Evolutionary conservation across 2,797 vertebrate genomes (phyloP).

Genomic region (Sebastiscus albofasciatus): DNA sequence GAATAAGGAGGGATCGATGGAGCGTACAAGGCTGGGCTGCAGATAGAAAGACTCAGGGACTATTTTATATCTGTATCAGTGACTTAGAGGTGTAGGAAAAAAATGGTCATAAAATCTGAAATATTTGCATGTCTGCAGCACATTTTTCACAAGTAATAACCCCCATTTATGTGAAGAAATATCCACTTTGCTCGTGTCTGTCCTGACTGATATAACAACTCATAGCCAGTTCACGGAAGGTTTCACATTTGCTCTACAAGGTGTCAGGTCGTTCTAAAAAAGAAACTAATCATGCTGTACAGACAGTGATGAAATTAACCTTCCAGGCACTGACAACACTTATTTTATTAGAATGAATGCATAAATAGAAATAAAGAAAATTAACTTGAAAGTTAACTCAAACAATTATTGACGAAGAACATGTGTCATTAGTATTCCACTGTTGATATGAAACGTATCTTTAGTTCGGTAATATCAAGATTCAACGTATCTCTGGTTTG

Average conservation of each 20-base stretch:
- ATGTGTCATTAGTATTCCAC: no score
- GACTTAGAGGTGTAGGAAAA: background rate
- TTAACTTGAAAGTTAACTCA: background rate
- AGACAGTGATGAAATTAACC: background rate
- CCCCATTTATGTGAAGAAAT: background rate
- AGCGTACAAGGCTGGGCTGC: slow-evolving; percentile 29
- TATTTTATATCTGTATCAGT: background rate
- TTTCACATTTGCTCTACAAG: background rate
- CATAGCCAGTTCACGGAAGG: background rate
- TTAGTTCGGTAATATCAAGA: background rate
- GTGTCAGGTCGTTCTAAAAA: background rate
- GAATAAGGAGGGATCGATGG: slow-evolving; percentile 33
- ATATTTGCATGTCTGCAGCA: background rate
- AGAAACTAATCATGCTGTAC: no score
- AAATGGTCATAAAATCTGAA: background rate
- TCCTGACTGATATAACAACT: background rate
- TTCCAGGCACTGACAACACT: background rate
- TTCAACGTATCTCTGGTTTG: background rate
- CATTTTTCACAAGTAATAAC: background rate
- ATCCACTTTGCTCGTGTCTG: background rate
- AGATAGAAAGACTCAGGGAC: slow-evolving; percentile 17
- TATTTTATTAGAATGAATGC: background rate
- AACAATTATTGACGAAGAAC: background rate
- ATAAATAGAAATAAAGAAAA: background rate
- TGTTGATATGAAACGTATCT: background rate